Evolutionary conservation across 2,797 vertebrate genomes (phyloP).

Genomic region (Tinamus major): DNA sequence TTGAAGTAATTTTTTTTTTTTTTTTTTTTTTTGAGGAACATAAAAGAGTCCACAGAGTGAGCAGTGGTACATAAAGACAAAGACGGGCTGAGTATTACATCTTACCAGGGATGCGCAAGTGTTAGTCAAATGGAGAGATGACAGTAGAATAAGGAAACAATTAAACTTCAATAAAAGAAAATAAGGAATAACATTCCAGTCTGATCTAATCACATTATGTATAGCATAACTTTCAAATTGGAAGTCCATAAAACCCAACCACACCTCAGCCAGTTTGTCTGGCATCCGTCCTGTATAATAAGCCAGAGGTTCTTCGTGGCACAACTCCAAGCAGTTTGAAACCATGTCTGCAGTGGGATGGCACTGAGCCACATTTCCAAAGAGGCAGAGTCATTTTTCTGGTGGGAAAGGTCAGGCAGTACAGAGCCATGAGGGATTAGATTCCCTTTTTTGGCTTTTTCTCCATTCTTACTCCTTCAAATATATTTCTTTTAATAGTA

Average conservation of each 20-base stretch:
- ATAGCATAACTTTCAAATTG: conserved; percentile 70
- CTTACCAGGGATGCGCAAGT: conserved; percentile 36
- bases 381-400: conserved; percentile 58
- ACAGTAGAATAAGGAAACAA: conserved; percentile 70
- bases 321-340: conserved; percentile 65
- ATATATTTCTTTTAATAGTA: conserved; percentile 44
- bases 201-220: conserved; percentile 74
- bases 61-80: conserved; percentile 6
- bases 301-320: conserved; percentile 49
- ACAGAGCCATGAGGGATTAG: conserved; percentile 22
- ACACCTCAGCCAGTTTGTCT: conserved; percentile 70
- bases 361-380: conserved; percentile 62
- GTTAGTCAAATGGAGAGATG: conserved; percentile 67
- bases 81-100: conserved; percentile 12
- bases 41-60: not conserved
- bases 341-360: conserved; percentile 55
- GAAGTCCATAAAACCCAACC: conserved; percentile 66
- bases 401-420: conserved; percentile 71
- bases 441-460: conserved; percentile 41
- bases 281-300: conserved; percentile 64
- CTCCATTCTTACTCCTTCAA: not conserved
- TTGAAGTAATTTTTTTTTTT: not conserved
- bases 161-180: conserved; percentile 72
- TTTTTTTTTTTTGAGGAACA: not conserved
- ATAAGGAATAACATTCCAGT: conserved; percentile 70